Conservation (phyloP, 2,113 vertebrate species). For the Balaeniceps rex region DNA sequence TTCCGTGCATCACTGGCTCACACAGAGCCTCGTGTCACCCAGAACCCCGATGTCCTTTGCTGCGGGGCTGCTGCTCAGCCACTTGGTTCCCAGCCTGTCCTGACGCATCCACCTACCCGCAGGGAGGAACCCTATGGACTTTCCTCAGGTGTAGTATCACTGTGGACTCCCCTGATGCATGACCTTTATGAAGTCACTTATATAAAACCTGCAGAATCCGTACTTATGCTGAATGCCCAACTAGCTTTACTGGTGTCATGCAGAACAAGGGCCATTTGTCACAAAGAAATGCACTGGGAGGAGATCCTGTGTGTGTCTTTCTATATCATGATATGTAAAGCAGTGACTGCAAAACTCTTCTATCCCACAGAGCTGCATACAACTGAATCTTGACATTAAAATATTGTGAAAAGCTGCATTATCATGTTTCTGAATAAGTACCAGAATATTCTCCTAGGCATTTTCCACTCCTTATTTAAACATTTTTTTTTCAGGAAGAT, state of each 20-base stretch:
- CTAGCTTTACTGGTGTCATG: neutral
- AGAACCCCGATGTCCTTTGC: accelerated
- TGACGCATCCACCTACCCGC: too few species aligned
- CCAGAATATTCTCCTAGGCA: neutral
- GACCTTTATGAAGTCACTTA: neutral
- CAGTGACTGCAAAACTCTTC: neutral
- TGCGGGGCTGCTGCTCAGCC: neutral
- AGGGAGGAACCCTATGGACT: neutral
- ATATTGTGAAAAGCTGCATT: neutral
- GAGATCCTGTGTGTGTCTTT: neutral
- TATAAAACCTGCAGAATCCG: neutral
- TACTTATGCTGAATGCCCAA: neutral
- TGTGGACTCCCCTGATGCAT: neutral
- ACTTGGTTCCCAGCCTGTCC: neutral
- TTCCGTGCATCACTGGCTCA: accelerated
- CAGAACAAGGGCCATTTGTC: neutral
- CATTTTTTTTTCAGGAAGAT: neutral
- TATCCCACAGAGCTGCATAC: neutral
- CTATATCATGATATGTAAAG: neutral
- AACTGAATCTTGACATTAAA: neutral
- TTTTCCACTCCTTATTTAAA: neutral
- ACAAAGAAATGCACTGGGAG: neutral
- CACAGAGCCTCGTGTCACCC: neutral
- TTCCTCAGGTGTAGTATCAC: neutral
- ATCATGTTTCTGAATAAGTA: neutral